A percentile compares a stretch with the other conserved stretches of the same genome.
Conservation (phyloP, 2,113 vertebrate species). For the Eublepharis macularius region DNA sequence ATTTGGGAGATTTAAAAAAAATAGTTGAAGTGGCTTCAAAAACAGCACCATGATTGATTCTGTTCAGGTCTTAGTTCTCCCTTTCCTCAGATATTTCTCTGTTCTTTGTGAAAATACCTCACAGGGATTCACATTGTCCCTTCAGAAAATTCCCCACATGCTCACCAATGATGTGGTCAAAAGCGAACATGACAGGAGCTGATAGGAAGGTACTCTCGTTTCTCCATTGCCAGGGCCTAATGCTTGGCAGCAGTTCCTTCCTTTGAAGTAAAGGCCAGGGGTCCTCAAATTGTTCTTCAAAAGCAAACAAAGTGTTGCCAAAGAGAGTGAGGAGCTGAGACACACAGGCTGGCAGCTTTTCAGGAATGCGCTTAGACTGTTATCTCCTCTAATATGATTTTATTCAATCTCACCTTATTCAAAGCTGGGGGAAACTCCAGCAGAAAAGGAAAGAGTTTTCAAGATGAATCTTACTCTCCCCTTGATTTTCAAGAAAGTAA, state of each 20-base stretch:
- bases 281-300: not conserved
- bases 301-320: conserved; percentile 15
- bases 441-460: not conserved
- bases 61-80: not conserved
- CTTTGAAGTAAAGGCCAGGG: not conserved
- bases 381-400: conserved; percentile 19
- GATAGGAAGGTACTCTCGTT: not conserved
- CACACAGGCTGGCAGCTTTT: not conserved
- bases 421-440: conserved; percentile 34
- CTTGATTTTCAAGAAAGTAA: not conserved
- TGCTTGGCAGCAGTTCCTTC: conserved; percentile 20
- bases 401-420: conserved; percentile 24
- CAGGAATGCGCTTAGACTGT: not conserved
- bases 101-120: not conserved
- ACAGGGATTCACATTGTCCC: not conserved
- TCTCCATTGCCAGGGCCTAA: not conserved
- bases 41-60: not conserved
- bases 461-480: conserved; percentile 21
- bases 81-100: not conserved
- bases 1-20: not conserved
- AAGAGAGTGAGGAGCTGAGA: not conserved
- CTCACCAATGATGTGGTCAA: not conserved
- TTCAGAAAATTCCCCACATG: not conserved
- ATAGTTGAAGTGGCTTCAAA: not conserved
- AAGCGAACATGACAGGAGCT: not conserved